These are phyloP conservation scores for Ephestia elutella DNA, from an alignment of 1,140 invertebrate genomes.

Conservation along the genomic window DNA sequence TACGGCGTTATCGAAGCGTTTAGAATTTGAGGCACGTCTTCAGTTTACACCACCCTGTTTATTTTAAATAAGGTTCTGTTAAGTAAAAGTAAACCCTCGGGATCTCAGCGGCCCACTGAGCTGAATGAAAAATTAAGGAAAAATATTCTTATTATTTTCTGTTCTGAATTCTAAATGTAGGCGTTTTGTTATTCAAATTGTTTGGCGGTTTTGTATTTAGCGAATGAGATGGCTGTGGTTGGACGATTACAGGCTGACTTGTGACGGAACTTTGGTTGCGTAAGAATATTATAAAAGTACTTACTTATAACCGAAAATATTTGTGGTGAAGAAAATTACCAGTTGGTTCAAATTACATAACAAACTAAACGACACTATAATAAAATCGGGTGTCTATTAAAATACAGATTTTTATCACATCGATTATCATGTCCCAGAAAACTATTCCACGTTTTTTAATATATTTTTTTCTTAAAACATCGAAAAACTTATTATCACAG, in stretches of 20 bases:
- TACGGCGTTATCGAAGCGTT: conserved; percentile 43
- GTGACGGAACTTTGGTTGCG: neutral
- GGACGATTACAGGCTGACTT: neutral
- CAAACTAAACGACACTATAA: no score
- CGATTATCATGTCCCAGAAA: no score
- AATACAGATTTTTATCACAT: no score
- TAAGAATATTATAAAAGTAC: no score
- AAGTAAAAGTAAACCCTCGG: conserved; percentile 65
- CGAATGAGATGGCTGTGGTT: neutral
- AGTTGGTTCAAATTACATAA: no score
- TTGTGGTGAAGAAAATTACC: no score
- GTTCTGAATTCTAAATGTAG: conserved; percentile 2
- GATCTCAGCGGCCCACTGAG: conserved; percentile 42
- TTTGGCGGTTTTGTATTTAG: conserved; percentile 2
- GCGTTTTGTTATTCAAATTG: conserved; percentile 3
- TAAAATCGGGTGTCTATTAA: no score
- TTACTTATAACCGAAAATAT: no score
- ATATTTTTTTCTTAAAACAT: no score
- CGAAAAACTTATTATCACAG: no score
- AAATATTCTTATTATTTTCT: conserved; percentile 46
- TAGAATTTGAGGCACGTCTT: conserved; percentile 57
- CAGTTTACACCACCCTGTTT: conserved; percentile 65
- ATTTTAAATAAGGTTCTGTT: conserved; percentile 69
- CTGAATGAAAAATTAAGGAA: conserved; percentile 67
- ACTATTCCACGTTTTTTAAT: no score